Conservation (phyloP, 2,888 invertebrate species). For the Isotomurus palustris region DNA sequence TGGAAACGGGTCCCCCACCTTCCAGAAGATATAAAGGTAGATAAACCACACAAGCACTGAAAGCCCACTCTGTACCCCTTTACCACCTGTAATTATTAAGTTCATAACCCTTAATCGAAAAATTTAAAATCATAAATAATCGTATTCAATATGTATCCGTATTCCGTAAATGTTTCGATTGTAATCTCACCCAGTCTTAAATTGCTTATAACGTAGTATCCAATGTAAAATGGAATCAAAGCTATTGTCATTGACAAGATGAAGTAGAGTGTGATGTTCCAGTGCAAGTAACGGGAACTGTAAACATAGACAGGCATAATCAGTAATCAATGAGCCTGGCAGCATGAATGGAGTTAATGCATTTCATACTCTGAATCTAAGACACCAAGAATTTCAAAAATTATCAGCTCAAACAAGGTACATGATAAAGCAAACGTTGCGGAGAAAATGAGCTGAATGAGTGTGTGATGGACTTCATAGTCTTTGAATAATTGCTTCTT, state of each 20-base stretch:
- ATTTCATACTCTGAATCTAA: constrained; percentile 83
- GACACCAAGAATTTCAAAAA: constrained; percentile 95
- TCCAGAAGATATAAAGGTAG: constrained; percentile 96
- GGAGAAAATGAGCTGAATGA: constrained; percentile 94
- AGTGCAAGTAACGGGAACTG: constrained; percentile 89
- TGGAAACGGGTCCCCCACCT: constrained; percentile 97
- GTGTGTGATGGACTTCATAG: constrained; percentile 92
- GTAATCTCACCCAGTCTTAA: constrained; percentile 68
- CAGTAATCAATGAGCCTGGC: no score
- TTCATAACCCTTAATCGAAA: neutral
- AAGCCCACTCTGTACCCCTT: constrained; percentile 50
- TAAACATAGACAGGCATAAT: constrained; percentile 44
- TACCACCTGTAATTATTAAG: constrained; percentile 23
- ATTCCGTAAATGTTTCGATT: neutral
- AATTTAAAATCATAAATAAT: neutral
- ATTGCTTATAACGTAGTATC: constrained; percentile 88
- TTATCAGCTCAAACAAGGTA: constrained; percentile 98
- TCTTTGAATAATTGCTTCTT: constrained; percentile 94
- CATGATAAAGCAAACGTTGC: constrained; percentile 93
- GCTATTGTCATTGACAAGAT: constrained; percentile 92
- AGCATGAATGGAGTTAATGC: no score
- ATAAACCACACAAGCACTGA: constrained; percentile 81
- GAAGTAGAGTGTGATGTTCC: constrained; percentile 87
- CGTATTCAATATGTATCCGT: neutral
- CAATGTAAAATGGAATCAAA: constrained; percentile 93